phyloP scores from a whole-genome alignment of 2,797 vertebrate genomes.

The Ctenochaetus hawaiiensis region DNA sequence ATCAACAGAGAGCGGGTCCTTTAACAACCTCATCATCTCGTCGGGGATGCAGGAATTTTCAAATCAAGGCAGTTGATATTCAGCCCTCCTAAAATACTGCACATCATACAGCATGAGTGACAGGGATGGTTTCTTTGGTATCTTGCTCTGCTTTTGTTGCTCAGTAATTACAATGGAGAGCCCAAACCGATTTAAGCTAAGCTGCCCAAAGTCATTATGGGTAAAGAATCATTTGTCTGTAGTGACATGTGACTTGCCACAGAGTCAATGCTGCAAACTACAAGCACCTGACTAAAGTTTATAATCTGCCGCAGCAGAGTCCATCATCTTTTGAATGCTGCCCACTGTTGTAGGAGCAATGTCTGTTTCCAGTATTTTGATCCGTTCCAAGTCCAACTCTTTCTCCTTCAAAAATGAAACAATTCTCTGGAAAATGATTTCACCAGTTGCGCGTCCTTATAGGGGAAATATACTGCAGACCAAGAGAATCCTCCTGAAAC shows the following conservation, averaged over 20 bases:
- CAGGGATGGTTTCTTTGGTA: conserved; percentile 9
- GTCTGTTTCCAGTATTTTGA: conserved; percentile 22
- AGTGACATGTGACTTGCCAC: conserved; percentile 32
- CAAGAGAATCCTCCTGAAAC: conserved; percentile 19
- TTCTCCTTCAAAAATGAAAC: conserved; percentile 17
- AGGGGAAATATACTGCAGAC: background rate
- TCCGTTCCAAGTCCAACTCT: background rate
- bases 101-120: conserved; percentile 14
- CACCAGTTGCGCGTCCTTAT: conserved; percentile 8
- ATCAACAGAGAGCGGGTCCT: conserved; percentile 29
- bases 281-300: conserved; percentile 27
- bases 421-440: conserved; percentile 13
- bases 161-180: conserved; percentile 19
- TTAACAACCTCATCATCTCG: conserved; percentile 39
- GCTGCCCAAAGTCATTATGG: conserved; percentile 27
- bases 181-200: conserved; percentile 20
- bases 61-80: conserved; percentile 48
- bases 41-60: conserved; percentile 27
- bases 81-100: conserved; percentile 11
- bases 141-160: conserved; percentile 11
- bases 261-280: conserved; percentile 17
- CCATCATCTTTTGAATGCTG: conserved; percentile 33
- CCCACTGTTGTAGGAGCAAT: background rate
- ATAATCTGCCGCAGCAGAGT: conserved; percentile 26
- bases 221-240: conserved; percentile 26